Evolutionary conservation across 2,113 vertebrate genomes (phyloP).

Genomic region (Regulus satrapa): DNA sequence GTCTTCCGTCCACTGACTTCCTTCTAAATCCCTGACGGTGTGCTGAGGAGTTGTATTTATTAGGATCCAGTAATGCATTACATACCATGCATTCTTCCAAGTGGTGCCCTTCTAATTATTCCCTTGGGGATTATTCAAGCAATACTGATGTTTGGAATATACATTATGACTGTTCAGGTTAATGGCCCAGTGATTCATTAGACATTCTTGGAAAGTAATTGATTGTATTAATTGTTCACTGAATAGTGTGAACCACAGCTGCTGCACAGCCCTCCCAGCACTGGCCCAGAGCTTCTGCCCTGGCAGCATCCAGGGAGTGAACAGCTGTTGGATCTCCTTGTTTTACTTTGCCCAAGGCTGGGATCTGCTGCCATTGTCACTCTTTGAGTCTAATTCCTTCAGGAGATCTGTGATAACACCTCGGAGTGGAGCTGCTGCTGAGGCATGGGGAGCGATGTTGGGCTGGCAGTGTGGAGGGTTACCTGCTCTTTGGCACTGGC

Average conservation of each 20-base stretch:
- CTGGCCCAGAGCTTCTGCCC: background rate
- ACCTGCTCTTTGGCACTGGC: background rate
- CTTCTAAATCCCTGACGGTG: background rate
- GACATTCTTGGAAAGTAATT: slow-evolving; percentile 23
- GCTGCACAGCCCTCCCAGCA: background rate
- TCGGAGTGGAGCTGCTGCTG: background rate
- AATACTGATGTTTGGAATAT: background rate
- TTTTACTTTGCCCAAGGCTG: background rate
- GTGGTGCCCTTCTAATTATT: background rate
- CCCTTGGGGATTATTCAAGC: background rate
- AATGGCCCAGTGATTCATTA: slow-evolving; percentile 33
- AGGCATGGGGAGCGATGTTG: background rate
- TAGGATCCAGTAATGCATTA: background rate
- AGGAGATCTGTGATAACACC: background rate
- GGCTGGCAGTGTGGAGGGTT: background rate
- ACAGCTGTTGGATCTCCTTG: background rate
- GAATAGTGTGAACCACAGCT: background rate
- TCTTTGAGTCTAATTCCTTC: background rate
- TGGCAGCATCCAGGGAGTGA: no score
- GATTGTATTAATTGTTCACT: background rate
- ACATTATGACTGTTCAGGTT: background rate
- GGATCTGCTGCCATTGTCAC: background rate
- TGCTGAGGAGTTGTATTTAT: background rate
- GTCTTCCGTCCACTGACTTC: background rate
- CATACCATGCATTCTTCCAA: background rate